Evolutionary conservation across 1,140 invertebrate species (phyloP).

Genomic region (Drosophila nigromelanica): DNA sequence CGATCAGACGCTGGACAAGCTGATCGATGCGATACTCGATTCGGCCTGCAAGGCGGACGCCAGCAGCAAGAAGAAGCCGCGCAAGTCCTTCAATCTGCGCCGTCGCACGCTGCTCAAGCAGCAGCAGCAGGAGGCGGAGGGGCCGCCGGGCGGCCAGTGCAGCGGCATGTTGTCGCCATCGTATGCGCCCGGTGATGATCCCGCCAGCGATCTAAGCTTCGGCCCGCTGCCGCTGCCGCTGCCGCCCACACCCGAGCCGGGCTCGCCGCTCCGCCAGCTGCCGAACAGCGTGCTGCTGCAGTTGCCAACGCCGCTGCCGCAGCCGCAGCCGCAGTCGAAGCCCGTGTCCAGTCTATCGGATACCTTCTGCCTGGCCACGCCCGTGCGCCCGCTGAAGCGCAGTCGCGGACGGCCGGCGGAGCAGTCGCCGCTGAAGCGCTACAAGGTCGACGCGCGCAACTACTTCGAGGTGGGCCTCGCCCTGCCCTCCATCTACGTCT

Average conservation of each 20-base stretch:
- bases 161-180: slow-evolving; percentile 71
- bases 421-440: slow-evolving; percentile 70
- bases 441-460: slow-evolving; percentile 68
- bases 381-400: slow-evolving; percentile 48
- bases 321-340: background rate
- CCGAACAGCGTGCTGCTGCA: slow-evolving; percentile 42
- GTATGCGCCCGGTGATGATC: slow-evolving; percentile 79
- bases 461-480: slow-evolving; percentile 80
- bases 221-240: slow-evolving; percentile 30
- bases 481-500: slow-evolving; percentile 78
- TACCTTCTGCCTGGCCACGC: slow-evolving; percentile 69
- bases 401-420: slow-evolving; percentile 11
- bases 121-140: slow-evolving; percentile 9
- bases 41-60: slow-evolving; percentile 75
- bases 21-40: slow-evolving; percentile 81
- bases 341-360: slow-evolving; percentile 14
- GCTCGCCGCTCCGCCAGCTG: slow-evolving; percentile 41
- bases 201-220: slow-evolving; percentile 78
- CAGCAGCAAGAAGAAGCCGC: slow-evolving; percentile 64
- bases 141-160: slow-evolving; percentile 44
- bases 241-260: slow-evolving; percentile 47
- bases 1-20: slow-evolving; percentile 76
- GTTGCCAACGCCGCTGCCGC: slow-evolving; percentile 30
- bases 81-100: slow-evolving; percentile 73
- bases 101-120: slow-evolving; percentile 75